Percentiles rank a stretch among this genome's conserved stretches.
Conservation (phyloP, 2,888 invertebrate genomes). For the Amitus sp. region DNA sequence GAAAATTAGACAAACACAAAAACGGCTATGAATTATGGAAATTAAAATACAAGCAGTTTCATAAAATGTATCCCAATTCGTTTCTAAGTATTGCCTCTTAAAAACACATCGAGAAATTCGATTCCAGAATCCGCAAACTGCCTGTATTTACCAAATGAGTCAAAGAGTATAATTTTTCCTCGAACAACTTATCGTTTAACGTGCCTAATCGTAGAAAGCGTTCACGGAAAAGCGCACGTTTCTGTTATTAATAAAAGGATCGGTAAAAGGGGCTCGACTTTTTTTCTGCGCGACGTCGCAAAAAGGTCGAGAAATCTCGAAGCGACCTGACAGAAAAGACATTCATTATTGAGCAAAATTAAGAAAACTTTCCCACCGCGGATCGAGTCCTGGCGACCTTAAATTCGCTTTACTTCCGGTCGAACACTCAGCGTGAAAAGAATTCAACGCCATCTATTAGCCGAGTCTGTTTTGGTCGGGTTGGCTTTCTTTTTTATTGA, state of each 20-base stretch:
- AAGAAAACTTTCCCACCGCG: slow-evolving; percentile 49
- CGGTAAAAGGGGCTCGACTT: slow-evolving; percentile 14
- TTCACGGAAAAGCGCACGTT: slow-evolving; percentile 27
- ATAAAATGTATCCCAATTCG: no score
- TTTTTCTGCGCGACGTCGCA: slow-evolving; percentile 3
- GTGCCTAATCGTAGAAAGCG: slow-evolving; percentile 29
- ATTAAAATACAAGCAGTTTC: no score
- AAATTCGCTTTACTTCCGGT: slow-evolving; percentile 63
- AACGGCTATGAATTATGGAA: no score
- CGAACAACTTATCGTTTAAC: slow-evolving; percentile 13
- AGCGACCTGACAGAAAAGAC: slow-evolving; percentile 31
- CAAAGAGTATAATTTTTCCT: not conserved
- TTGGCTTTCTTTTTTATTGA: slow-evolving; percentile 43
- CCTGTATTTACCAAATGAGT: not conserved
- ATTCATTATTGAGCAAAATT: slow-evolving; percentile 51
- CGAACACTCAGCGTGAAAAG: slow-evolving; percentile 60
- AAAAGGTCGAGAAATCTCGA: slow-evolving; percentile 14
- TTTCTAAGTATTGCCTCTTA: no score
- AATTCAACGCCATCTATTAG: slow-evolving; percentile 60
- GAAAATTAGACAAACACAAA: no score
- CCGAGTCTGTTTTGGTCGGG: slow-evolving; percentile 57
- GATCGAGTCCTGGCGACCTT: slow-evolving; percentile 53
- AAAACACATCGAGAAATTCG: no score
- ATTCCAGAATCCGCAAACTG: not conserved
- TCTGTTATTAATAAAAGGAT: slow-evolving; percentile 25